Evolutionary conservation across 1,140 invertebrate species (phyloP).

Genomic region (Papilio machaon): DNA sequence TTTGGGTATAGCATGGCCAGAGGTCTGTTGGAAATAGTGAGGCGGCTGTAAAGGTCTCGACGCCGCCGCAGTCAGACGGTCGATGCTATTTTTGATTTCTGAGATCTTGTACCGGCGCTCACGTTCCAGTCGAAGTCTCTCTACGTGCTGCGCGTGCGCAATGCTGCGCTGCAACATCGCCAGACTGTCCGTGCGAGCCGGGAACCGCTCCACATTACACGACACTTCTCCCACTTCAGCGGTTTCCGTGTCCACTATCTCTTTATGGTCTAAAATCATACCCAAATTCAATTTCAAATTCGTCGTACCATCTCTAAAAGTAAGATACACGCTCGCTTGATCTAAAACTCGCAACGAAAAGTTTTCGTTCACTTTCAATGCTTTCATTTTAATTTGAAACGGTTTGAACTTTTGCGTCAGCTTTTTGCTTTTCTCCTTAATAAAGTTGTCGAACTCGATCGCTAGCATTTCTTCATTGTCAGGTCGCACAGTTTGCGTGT

Average conservation of each 20-base stretch:
- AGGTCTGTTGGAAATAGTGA: conserved; percentile 47
- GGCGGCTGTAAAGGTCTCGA: conserved; percentile 55
- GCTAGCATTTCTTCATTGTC: conserved; percentile 77
- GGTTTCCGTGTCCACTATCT: conserved; percentile 74
- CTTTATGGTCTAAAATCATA: conserved; percentile 73
- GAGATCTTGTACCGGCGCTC: conserved; percentile 54
- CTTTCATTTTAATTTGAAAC: conserved; percentile 77
- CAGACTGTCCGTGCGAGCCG: conserved; percentile 68
- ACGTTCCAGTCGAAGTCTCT: conserved; percentile 53
- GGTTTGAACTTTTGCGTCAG: conserved; percentile 70
- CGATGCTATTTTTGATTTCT: conserved; percentile 53
- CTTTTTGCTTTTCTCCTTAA: conserved; percentile 74
- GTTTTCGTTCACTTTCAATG: conserved; percentile 75
- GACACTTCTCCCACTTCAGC: conserved; percentile 71
- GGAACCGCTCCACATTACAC: conserved; percentile 65
- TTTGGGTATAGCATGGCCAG: conserved; percentile 41
- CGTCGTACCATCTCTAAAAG: conserved; percentile 67
- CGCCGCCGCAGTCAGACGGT: conserved; percentile 52
- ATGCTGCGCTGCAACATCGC: conserved; percentile 63
- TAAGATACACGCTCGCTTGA: conserved; percentile 71
- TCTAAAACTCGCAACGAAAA: conserved; percentile 75
- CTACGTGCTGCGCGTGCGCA: conserved; percentile 59
- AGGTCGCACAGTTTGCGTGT: conserved; percentile 51
- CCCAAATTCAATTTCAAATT: conserved; percentile 74
- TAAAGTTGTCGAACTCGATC: conserved; percentile 75